A percentile compares a stretch with the other conserved stretches of the same genome.
These are phyloP conservation scores for Chionis minor DNA, from an alignment of 2,113 vertebrate species.

Conservation along the genomic window DNA sequence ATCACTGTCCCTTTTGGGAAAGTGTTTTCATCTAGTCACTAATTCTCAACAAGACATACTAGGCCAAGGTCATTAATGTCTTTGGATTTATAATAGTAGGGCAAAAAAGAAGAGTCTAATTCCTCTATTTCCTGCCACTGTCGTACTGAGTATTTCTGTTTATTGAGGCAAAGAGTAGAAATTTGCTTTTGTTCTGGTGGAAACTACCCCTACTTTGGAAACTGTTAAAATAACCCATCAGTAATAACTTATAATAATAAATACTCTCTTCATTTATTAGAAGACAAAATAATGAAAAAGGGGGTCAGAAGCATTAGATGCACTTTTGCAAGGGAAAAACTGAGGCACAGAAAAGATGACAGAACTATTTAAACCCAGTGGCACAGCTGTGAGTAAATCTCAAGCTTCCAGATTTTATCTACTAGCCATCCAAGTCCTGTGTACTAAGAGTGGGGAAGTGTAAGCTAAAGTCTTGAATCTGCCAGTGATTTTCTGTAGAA, in stretches of 20 bases:
- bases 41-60: neutral
- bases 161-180: neutral
- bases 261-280: neutral
- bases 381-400: neutral
- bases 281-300: neutral
- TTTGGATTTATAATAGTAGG: neutral
- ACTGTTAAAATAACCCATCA: neutral
- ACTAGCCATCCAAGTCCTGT: neutral
- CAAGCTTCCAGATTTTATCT: neutral
- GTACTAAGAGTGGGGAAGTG: neutral
- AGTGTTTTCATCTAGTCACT: slow-evolving; percentile 3
- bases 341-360: neutral
- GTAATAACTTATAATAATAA: neutral
- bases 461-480: neutral
- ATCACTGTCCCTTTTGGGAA: neutral
- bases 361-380: neutral
- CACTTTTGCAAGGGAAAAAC: neutral
- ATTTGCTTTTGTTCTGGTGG: neutral
- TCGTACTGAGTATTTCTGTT: neutral
- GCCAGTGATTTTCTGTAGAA: neutral
- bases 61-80: neutral
- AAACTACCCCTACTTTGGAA: neutral
- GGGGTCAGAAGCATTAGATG: neutral
- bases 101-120: neutral
- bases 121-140: neutral